phyloP scores from a whole-genome alignment of 2,888 invertebrate species.

The Drosophila colorata region DNA sequence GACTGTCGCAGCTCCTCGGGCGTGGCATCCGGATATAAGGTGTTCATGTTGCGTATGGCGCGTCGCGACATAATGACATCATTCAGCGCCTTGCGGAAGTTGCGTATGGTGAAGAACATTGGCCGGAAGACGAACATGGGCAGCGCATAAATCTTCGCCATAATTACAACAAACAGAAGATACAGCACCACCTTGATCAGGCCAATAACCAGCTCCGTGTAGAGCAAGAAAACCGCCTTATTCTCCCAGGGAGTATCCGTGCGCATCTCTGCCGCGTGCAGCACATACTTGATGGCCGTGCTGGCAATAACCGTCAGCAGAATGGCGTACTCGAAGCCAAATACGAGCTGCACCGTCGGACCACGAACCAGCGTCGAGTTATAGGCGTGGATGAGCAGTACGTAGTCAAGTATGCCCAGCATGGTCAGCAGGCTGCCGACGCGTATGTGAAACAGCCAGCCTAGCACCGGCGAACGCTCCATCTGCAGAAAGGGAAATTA shows the following conservation, averaged over 20 bases:
- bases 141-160: conserved; percentile 98
- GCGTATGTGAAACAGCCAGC: conserved; percentile 96
- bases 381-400: conserved; percentile 97
- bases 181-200: conserved; percentile 94
- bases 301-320: conserved; percentile 96
- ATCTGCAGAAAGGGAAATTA: conserved; percentile 88
- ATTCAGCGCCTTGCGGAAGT: conserved; percentile 98
- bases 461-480: conserved; percentile 99
- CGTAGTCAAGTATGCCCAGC: conserved; percentile 93
- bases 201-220: conserved; percentile 98
- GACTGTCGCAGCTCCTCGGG: conserved; percentile 95
- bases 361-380: conserved; percentile 96
- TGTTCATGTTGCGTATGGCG: conserved; percentile 99
- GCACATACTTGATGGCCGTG: conserved; percentile 95
- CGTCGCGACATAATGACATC: conserved; percentile 98
- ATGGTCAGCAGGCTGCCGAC: conserved; percentile 93
- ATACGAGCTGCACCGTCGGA: conserved; percentile 98
- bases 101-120: conserved; percentile 99
- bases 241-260: conserved; percentile 99
- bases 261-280: conserved; percentile 93
- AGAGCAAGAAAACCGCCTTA: conserved; percentile 98
- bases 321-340: conserved; percentile 99
- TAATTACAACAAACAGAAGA: conserved; percentile 96
- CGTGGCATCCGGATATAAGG: conserved; percentile 98
- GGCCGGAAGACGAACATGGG: conserved; percentile 99